Conservation (phyloP, 2,113 vertebrate genomes). For the Rhipidura dahli region DNA sequence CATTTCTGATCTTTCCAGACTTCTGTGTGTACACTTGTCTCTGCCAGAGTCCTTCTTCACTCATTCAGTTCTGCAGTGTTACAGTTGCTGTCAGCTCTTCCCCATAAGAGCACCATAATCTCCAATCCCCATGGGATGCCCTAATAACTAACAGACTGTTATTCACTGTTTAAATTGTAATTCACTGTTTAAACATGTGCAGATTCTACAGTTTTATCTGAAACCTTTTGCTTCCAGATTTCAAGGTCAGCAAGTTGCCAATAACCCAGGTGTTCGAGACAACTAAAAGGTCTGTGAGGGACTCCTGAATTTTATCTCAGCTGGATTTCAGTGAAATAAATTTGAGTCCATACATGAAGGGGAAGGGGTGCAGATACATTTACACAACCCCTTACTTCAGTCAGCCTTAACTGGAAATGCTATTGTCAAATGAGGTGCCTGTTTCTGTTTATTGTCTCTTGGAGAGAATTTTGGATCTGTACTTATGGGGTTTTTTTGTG, state of each 20-base stretch:
- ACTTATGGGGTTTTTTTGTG: background rate
- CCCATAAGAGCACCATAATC: background rate
- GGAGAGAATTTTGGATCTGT: background rate
- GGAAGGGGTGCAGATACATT: background rate
- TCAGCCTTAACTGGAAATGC: background rate
- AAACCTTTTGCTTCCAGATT: constrained; percentile 7
- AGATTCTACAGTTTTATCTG: background rate
- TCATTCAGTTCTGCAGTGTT: background rate
- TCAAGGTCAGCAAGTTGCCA: background rate
- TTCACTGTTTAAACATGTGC: background rate
- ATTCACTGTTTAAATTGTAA: background rate
- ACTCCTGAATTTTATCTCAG: background rate
- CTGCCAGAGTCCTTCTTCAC: background rate
- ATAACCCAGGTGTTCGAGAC: background rate
- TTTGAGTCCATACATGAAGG: background rate
- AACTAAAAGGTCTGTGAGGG: background rate
- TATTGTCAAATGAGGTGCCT: background rate
- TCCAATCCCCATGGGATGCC: background rate
- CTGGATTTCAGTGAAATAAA: background rate
- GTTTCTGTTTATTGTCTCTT: background rate
- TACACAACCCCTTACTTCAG: background rate
- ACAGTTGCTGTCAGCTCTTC: background rate
- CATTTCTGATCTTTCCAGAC: background rate
- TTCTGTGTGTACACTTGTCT: accelerated
- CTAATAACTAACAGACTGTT: background rate